A percentile compares a stretch with the other conserved stretches of the same genome.
These are phyloP conservation scores for Cyprinodon tularosa DNA, from an alignment of 2,113 vertebrate genomes.

Conservation along the genomic window DNA sequence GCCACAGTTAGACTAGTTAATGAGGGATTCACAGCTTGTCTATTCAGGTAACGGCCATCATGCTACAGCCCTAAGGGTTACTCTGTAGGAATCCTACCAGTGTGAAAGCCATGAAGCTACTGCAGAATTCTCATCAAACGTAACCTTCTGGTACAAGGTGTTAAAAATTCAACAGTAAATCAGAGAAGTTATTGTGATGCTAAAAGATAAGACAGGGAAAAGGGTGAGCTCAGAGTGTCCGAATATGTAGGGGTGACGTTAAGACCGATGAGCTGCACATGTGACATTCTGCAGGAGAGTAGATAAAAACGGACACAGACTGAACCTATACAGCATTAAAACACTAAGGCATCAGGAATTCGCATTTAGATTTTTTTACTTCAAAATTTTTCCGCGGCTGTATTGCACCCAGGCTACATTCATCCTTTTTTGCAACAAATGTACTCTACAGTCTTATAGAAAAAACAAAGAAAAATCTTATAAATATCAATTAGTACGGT, in stretches of 20 bases:
- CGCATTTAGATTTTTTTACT: no score
- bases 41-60: constrained; percentile 21
- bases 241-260: background rate
- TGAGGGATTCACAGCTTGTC: constrained; percentile 16
- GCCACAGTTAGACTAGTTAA: background rate
- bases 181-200: background rate
- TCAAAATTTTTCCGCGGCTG: no score
- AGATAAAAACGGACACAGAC: constrained; percentile 2
- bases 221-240: no score
- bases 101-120: background rate
- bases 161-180: background rate
- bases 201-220: background rate
- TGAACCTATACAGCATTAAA: background rate
- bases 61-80: constrained; percentile 11
- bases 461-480: no score
- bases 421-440: no score
- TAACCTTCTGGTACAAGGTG: background rate
- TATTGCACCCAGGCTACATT: no score
- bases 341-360: no score
- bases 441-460: no score
- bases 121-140: background rate
- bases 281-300: constrained; percentile 15
- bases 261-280: background rate
- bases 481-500: no score
- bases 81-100: background rate